Evolutionary conservation across 2,888 invertebrate genomes (phyloP), one percentile per base, ranked within the genome.

Genomic region (Volucella zonaria): DNA sequence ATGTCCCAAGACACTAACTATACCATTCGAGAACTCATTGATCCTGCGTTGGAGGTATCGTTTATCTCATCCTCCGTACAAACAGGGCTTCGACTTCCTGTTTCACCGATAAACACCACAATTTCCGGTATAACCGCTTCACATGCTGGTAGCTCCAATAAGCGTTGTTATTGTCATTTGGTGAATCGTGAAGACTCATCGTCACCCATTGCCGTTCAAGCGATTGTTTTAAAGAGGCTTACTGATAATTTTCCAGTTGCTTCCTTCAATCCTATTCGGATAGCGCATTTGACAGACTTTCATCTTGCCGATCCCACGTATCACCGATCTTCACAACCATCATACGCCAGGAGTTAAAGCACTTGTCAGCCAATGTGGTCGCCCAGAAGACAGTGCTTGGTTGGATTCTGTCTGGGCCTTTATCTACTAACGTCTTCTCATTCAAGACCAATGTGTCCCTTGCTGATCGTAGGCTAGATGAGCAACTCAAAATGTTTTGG

Each of bases 281-380:
- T n/a, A 1, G 11, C 1, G 3, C 6, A n/a, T 3, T 42, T 47
- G 3, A 4, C 3, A 1, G 58, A 12, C 15, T 31, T 56, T 15
- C 43, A 56, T 11, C 8, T 45, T 10, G 67, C 67, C 12, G 67
- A 68, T n/a, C 54, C 67, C 1, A 42, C 14, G 0, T 68, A 54
- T 8, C 15, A 67, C 11, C n/a, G 12, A 8, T 67, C 54, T 2
- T 54, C 67, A 1, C 11, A 12, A 4, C 38, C 14, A 23, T 54
- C 15, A 54, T 54, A 15, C 54, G 43, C 3, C 4, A 54, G 12
- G 43, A 52, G 1, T 9, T 67, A 3, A 67, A 18, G 54, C 11
- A 8, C 8, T 12, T 67, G 12, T 66, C 64, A 4, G 18, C 12
- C 10, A 52, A 51, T 8, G 40, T 66, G 1, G 14, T 52, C 0